Conservation (phyloP, 1,140 invertebrate genomes). For the Tetranychus cinnabarinus region DNA sequence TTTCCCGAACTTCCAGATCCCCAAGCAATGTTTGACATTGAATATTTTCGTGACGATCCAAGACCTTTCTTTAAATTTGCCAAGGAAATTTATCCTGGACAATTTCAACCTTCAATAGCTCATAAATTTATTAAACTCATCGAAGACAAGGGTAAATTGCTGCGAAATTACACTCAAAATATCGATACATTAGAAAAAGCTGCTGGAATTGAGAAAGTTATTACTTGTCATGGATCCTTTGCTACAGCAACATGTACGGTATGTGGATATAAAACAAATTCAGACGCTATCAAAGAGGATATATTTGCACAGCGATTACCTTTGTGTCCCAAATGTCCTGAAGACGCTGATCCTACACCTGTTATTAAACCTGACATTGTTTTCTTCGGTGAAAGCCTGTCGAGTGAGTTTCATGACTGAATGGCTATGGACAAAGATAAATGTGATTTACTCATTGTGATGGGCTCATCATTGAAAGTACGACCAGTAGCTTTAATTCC, state of each 20-base stretch:
- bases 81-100: slow-evolving; percentile 59
- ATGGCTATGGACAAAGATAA: slow-evolving; percentile 44
- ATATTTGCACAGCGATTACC: slow-evolving; percentile 37
- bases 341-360: slow-evolving; percentile 16
- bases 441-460: slow-evolving; percentile 77
- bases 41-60: slow-evolving; percentile 39
- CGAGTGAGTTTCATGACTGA: slow-evolving; percentile 32
- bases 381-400: slow-evolving; percentile 76
- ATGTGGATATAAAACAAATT: slow-evolving; percentile 49
- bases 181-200: slow-evolving; percentile 75
- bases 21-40: slow-evolving; percentile 76
- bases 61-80: slow-evolving; percentile 63
- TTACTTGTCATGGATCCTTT: slow-evolving; percentile 86
- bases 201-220: slow-evolving; percentile 61
- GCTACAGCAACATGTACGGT: slow-evolving; percentile 60
- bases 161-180: slow-evolving; percentile 75
- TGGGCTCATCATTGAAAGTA: slow-evolving; percentile 82
- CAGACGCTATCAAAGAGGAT: slow-evolving; percentile 48
- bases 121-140: slow-evolving; percentile 61
- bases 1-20: slow-evolving; percentile 65
- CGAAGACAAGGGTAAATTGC: slow-evolving; percentile 47
- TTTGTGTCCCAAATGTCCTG: slow-evolving; percentile 26
- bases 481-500: slow-evolving; percentile 78
- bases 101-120: slow-evolving; percentile 44
- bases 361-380: slow-evolving; percentile 80